Percentiles rank a stretch among this genome's conserved stretches.
Conservation (phyloP, 2,888 invertebrate genomes). For the Eupithecia dodoneata region DNA sequence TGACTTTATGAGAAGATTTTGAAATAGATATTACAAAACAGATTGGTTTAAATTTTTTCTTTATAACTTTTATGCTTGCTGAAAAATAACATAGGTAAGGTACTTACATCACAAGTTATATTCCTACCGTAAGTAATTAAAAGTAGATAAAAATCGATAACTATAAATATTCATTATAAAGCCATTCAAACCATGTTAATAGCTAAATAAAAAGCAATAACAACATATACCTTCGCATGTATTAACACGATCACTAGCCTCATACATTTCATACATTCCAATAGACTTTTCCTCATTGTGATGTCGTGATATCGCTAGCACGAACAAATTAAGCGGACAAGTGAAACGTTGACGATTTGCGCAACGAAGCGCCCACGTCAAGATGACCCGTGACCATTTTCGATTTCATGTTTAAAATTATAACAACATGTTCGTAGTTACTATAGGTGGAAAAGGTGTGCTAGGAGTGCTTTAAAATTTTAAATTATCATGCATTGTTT, state of each 20-base stretch:
- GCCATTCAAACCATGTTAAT: neutral
- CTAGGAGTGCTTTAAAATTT: neutral
- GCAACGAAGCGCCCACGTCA: slow-evolving; percentile 64
- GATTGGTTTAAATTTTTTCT: neutral
- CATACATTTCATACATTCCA: slow-evolving; percentile 19
- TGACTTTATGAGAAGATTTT: neutral
- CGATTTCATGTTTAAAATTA: slow-evolving; percentile 79
- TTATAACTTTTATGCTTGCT: neutral
- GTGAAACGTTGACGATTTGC: slow-evolving; percentile 73
- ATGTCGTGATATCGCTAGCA: slow-evolving; percentile 59
- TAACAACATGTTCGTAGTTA: slow-evolving; percentile 77
- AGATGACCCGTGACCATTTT: slow-evolving; percentile 77
- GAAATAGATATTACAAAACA: neutral
- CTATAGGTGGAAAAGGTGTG: slow-evolving; percentile 58
- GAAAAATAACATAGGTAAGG: neutral
- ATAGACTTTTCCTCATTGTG: slow-evolving; percentile 34
- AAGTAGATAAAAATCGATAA: neutral
- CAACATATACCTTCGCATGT: neutral
- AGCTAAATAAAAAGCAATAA: neutral
- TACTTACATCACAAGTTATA: neutral
- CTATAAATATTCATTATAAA: neutral
- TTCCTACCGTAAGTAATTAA: neutral
- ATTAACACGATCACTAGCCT: slow-evolving; percentile 1
- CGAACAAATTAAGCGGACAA: slow-evolving; percentile 49
- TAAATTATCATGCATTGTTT: neutral